Conservation (phyloP, 2,797 vertebrate species). For the Sebastes elongatus region DNA sequence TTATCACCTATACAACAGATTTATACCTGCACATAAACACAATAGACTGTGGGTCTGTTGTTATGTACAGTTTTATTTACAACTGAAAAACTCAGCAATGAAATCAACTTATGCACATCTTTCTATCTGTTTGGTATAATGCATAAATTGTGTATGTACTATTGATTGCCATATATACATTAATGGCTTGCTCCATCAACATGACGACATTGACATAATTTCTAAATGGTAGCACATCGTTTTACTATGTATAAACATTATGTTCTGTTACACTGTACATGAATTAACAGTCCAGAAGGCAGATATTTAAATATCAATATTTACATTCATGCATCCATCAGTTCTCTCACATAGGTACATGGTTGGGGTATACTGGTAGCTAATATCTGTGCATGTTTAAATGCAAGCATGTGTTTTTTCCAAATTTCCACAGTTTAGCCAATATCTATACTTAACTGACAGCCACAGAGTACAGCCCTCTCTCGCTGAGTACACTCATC, state of each 20-base stretch:
- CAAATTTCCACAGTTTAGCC: constrained; percentile 74
- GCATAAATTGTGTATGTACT: constrained; percentile 87
- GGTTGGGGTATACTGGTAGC: constrained; percentile 70
- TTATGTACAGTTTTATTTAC: constrained; percentile 96
- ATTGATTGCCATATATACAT: constrained; percentile 88
- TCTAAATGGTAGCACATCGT: constrained; percentile 81
- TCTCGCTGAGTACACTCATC: constrained; percentile 68
- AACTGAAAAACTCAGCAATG: constrained; percentile 92
- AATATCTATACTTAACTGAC: constrained; percentile 73
- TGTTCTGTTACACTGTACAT: constrained; percentile 84
- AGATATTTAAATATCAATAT: constrained; percentile 87
- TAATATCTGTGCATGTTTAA: constrained; percentile 74
- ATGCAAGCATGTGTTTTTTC: constrained; percentile 74
- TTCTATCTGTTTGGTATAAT: constrained; percentile 84
- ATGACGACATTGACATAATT: constrained; percentile 84
- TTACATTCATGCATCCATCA: constrained; percentile 93
- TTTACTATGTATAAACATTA: constrained; percentile 83
- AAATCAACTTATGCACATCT: constrained; percentile 85
- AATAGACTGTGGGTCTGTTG: constrained; percentile 53
- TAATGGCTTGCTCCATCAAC: constrained; percentile 90
- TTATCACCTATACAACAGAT: constrained; percentile 20
- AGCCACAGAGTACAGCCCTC: constrained; percentile 72
- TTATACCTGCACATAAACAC: constrained; percentile 35
- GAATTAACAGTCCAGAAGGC: constrained; percentile 88
- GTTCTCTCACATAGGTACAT: constrained; percentile 77